Percentiles rank a stretch among this genome's conserved stretches.
Evolutionary conservation across 2,888 invertebrate genomes (phyloP).

Genomic region (Dolichopus griseipennis): DNA sequence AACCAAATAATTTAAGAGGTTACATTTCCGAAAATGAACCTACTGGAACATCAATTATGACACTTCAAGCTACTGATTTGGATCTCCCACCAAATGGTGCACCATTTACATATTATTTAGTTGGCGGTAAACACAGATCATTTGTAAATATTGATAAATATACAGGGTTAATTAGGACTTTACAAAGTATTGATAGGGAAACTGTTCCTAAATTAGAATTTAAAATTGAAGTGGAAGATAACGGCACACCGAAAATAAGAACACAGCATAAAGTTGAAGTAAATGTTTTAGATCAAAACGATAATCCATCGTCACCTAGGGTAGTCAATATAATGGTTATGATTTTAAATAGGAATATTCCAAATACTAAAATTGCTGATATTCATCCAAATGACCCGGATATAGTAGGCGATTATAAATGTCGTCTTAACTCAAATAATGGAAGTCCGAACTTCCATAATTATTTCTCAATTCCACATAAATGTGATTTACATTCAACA

Average conservation of each 20-base stretch:
- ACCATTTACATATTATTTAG: conserved; percentile 72
- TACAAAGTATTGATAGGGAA: conserved; percentile 74
- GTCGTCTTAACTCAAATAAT: conserved; percentile 61
- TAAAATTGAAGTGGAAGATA: conserved; percentile 78
- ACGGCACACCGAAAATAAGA: conserved; percentile 72
- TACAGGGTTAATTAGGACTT: conserved; percentile 71
- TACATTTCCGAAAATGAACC: conserved; percentile 81
- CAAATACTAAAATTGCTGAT: conserved; percentile 77
- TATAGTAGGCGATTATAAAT: conserved; percentile 79
- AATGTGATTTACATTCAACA: conserved; percentile 71
- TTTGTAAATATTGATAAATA: conserved; percentile 69
- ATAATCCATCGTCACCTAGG: conserved; percentile 77
- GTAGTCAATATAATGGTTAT: conserved; percentile 72
- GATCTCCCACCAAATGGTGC: conserved; percentile 86
- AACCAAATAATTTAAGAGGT: conserved; percentile 60
- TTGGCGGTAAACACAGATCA: conserved; percentile 70
- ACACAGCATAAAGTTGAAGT: conserved; percentile 70
- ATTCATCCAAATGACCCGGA: conserved; percentile 90
- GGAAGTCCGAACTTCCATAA: conserved; percentile 41
- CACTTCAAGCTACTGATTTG: conserved; percentile 77
- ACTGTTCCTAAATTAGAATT: conserved; percentile 63
- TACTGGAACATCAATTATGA: conserved; percentile 71
- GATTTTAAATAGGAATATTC: conserved; percentile 65
- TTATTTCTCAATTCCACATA: conserved; percentile 60
- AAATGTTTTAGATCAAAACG: conserved; percentile 78